These are phyloP conservation scores for Myotis findleyi DNA, from an alignment of 2,797 vertebrate species.

Conservation along the genomic window DNA sequence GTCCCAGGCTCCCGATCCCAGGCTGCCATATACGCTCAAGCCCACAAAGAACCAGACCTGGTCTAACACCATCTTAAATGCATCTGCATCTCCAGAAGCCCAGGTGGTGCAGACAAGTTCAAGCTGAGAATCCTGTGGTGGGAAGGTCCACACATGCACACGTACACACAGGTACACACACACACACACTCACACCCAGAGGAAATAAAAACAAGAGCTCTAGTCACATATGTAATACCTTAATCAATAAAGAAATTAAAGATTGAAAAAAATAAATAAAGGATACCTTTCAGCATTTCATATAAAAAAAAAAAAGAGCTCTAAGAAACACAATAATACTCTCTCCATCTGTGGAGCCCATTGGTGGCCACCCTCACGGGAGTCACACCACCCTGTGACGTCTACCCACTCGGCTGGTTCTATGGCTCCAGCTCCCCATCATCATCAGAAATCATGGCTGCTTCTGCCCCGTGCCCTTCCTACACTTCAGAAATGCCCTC, in stretches of 20 bases:
- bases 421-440: neutral
- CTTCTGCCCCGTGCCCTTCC: neutral
- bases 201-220: neutral
- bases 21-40: neutral
- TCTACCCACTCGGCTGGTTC: neutral
- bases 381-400: neutral
- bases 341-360: neutral
- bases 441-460: neutral
- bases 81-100: neutral
- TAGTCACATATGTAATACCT: too few relatives aligned
- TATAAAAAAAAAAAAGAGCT: neutral
- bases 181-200: neutral
- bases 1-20: neutral
- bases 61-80: neutral
- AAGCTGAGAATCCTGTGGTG: neutral
- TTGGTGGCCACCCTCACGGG: neutral
- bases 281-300: too few relatives aligned
- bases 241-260: too few relatives aligned
- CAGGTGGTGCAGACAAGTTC: neutral
- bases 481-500: neutral
- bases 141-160: neutral
- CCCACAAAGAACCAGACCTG: neutral
- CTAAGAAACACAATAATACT: neutral
- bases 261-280: too few relatives aligned
- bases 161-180: fast-evolving